phyloP scores from a whole-genome alignment of 2,797 vertebrate species.

The Ctenochaetus hawaiiensis region DNA sequence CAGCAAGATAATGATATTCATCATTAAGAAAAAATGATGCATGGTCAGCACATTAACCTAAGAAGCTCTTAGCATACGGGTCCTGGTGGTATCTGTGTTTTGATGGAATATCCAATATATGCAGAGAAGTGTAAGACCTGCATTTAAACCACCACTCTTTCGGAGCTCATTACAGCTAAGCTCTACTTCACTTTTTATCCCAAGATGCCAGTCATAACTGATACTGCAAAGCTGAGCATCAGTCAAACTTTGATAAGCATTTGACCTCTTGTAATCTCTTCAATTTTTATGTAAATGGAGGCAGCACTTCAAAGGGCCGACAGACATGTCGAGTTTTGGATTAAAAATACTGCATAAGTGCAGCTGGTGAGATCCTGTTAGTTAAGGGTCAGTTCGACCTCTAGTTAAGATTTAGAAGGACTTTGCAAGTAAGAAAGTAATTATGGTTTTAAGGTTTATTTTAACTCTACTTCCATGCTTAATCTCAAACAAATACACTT shows the following conservation, averaged over 20 bases:
- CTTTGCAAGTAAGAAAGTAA: not conserved
- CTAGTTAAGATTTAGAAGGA: not conserved
- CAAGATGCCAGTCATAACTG: slow-evolving; percentile 15
- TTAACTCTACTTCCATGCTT: not conserved
- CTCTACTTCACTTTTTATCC: slow-evolving; percentile 9
- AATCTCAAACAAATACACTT: slow-evolving; percentile 12
- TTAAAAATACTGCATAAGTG: slow-evolving; percentile 14
- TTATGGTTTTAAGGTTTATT: not conserved
- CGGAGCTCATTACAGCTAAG: not conserved
- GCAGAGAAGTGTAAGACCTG: slow-evolving; percentile 16
- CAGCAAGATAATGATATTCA: slow-evolving; percentile 52
- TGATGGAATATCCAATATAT: slow-evolving; percentile 38
- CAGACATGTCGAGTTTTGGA: slow-evolving; percentile 2
- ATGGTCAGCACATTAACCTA: slow-evolving; percentile 40
- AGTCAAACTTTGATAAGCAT: slow-evolving; percentile 31
- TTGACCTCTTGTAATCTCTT: slow-evolving; percentile 32
- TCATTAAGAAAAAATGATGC: slow-evolving; percentile 30
- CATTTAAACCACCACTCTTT: slow-evolving; percentile 30
- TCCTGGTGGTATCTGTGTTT: slow-evolving; percentile 32
- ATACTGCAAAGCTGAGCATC: slow-evolving; percentile 38
- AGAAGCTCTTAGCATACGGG: slow-evolving; percentile 21
- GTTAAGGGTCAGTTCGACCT: slow-evolving; percentile 11
- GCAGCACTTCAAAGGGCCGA: slow-evolving; percentile 20
- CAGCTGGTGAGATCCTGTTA: slow-evolving; percentile 13
- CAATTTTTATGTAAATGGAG: slow-evolving; percentile 45